Conservation (phyloP, 2,797 vertebrate genomes). For the Rhinoraja longicauda region DNA sequence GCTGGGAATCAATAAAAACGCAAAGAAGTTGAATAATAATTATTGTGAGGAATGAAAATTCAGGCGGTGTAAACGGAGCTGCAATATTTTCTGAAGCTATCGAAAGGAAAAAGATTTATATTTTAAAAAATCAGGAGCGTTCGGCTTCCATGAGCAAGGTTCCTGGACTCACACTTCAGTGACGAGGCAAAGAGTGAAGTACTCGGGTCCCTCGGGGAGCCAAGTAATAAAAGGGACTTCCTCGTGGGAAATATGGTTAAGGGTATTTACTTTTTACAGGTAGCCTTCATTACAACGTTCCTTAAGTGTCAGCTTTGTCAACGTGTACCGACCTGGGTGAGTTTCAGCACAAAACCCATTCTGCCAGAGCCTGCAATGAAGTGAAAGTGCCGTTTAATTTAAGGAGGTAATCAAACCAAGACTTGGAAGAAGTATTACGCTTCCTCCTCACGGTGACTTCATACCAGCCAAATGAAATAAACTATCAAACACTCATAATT, state of each 20-base stretch:
- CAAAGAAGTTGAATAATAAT: not conserved
- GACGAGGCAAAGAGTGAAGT: not conserved
- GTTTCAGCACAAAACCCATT: not conserved
- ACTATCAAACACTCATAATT: not conserved
- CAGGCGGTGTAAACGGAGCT: not conserved
- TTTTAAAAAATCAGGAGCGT: not conserved
- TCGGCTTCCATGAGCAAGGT: not conserved
- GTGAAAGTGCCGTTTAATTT: not conserved
- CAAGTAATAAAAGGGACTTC: not conserved
- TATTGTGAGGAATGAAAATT: not conserved
- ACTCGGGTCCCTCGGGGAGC: not conserved
- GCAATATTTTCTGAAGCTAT: constrained; percentile 1
- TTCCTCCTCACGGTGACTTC: not conserved
- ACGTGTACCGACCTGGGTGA: not conserved
- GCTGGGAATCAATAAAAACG: not conserved
- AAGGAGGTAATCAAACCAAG: not conserved
- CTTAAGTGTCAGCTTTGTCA: constrained; percentile 22
- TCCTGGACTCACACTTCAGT: not conserved
- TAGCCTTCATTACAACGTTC: constrained; percentile 12
- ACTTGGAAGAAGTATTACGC: not conserved
- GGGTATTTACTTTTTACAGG: constrained; percentile 27
- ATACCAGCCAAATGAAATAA: constrained; percentile 10
- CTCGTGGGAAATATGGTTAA: constrained; percentile 19
- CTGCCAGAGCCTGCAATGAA: not conserved
- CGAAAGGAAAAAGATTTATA: not conserved